A percentile compares a stretch with the other conserved stretches of the same genome.
Conservation (phyloP, 2,797 vertebrate species). For the Smutsia gigantea region DNA sequence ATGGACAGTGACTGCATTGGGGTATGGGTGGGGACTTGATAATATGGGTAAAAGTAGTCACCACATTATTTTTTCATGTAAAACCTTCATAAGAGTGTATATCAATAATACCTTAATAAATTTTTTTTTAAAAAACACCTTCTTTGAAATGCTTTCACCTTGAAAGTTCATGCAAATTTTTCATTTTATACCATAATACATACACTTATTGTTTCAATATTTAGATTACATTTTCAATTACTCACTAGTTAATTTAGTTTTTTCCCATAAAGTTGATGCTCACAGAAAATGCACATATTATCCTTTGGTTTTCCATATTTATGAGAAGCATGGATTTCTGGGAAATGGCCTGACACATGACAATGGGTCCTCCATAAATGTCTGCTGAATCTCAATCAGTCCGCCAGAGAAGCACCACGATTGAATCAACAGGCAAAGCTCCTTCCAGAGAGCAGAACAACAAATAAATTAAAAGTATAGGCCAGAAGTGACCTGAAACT, state of each 20-base stretch:
- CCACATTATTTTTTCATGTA: no score
- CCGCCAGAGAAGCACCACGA: background rate
- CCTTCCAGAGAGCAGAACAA: background rate
- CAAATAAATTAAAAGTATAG: background rate
- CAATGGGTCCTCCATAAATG: background rate
- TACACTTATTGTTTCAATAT: background rate
- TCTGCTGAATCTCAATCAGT: background rate
- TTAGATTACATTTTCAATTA: constrained; percentile 1
- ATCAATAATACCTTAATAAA: no score
- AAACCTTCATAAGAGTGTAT: no score
- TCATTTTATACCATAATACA: background rate
- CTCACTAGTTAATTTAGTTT: background rate
- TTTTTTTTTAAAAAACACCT: background rate
- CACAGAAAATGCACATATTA: background rate
- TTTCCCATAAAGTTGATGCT: background rate
- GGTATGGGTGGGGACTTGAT: no score
- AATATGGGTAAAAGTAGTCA: no score
- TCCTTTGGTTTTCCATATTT: background rate
- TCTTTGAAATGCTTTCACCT: background rate
- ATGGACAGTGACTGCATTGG: no score
- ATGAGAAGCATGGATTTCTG: background rate
- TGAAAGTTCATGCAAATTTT: constrained; percentile 17
- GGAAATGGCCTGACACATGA: background rate
- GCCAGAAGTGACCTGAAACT: background rate
- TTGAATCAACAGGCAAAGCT: background rate